Base-by-base conservation (phyloP, 2,888 invertebrate genomes). In the Eurytoma adleriae region DNA sequence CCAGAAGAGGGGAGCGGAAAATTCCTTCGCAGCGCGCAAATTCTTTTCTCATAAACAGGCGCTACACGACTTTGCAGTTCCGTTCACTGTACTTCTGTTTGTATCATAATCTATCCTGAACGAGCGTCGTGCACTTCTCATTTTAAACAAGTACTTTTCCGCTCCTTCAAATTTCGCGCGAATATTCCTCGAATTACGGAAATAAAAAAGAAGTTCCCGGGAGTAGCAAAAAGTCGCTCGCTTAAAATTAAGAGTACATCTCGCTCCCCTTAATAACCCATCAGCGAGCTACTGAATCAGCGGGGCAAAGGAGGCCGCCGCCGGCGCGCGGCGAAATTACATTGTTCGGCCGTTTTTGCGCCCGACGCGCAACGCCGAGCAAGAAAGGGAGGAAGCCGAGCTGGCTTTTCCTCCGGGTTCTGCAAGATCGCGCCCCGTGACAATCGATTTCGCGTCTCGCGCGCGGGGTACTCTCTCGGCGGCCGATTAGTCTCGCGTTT, bases 401-500 rank as follows among this genome's bases (percentile, higher is more conserved):
- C 40, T 57, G 50, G n/a, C 50, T 57, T 59, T 72, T 61, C 30
- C 61, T 59, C 16, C 66, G 71, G 78, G 57, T 67, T 16, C 48
- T 24, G 62, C 57, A 50, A 70, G 64, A 78, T 78, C 57, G 48
- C 64, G 62, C 16, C 64, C 68, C 70, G 54, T 77, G 52, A 77
- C 54, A 77, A 70, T 77, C 69, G 70, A 70, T 77, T 77, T 70
- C 56, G 62, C 74, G 74, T 40, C 48, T 40, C n/a, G 24, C 16
- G n/a, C 48, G 64, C 4, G 14, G n/a, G 30, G 14, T 18, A n/a
- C 18, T 67, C n/a, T n/a, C 54, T 52, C 64, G 16, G 40, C 68
- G 24, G 54, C 66, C 70, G 77, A 71, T 66, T 59, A 71, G 70
- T 57, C 66, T 64, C 57, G 64, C 56, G 57, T 69, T 78, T 78